Evolutionary conservation across 1,140 invertebrate genomes (phyloP).

Genomic region (Holcopasites calliopsidis): DNA sequence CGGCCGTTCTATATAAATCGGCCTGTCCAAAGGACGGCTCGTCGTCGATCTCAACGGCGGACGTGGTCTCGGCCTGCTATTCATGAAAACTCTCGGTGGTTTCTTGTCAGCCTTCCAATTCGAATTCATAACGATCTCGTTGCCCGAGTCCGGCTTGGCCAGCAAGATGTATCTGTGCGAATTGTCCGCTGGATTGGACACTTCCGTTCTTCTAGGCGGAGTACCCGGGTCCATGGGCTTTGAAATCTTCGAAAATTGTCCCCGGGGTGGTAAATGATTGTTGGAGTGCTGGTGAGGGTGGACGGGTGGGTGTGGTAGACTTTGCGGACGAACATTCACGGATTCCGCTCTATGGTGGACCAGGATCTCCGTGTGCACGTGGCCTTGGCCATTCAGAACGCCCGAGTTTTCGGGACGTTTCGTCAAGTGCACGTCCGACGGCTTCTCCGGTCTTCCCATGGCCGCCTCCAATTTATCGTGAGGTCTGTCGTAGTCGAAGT

Average conservation of each 20-base stretch:
- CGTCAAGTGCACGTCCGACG: conserved; percentile 59
- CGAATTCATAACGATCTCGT: conserved; percentile 57
- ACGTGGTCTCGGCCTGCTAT: conserved; percentile 64
- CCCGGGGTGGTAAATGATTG: conserved; percentile 63
- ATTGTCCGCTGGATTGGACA: conserved; percentile 61
- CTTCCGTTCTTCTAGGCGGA: conserved; percentile 74
- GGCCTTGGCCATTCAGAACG: conserved; percentile 67
- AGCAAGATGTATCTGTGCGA: conserved; percentile 63
- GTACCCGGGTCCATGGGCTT: conserved; percentile 57
- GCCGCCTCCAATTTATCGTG: conserved; percentile 51
- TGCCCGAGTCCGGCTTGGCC: conserved; percentile 65
- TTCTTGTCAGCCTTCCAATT: conserved; percentile 75
- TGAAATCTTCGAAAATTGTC: conserved; percentile 68
- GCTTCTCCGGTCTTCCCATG: conserved; percentile 48
- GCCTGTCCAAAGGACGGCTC: conserved; percentile 60
- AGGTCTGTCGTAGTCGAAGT: conserved; percentile 50
- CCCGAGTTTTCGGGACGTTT: conserved; percentile 65
- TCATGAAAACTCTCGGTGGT: conserved; percentile 58
- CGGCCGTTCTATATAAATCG: conserved; percentile 66
- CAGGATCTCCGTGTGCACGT: conserved; percentile 74
- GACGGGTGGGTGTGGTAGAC: conserved; percentile 44
- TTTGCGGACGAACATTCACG: conserved; percentile 65
- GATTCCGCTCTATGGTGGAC: conserved; percentile 74
- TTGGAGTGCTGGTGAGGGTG: conserved; percentile 40
- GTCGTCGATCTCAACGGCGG: conserved; percentile 67